Evolutionary conservation across 2,113 vertebrate species (phyloP), one percentile per base, ranked within the genome.

Genomic region (Anser brachyrhynchus): DNA sequence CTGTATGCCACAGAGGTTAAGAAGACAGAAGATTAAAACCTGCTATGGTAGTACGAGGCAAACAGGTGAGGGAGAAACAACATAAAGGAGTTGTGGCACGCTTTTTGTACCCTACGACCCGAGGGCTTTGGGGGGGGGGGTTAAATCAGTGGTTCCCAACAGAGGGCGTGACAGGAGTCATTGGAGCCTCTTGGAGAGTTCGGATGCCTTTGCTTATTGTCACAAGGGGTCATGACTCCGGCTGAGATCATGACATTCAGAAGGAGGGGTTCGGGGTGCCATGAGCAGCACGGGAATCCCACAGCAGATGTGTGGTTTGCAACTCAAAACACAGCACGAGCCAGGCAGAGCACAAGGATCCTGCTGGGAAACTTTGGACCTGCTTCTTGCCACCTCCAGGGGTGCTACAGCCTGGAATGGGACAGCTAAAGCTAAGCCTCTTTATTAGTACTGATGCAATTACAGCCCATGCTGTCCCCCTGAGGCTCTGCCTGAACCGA

Each of bases 11-110:
- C 37, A 31, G 41, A 78, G 79, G 89, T 64, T 65, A 57, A 39
- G 65, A 41, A 78, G 89, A 59, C 35, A 69, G 74, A 28, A 89
- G 52, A 52, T 75, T 87, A 76, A 82, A 89, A 25, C 62, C 29
- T 69, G 61, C 12, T 44, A 11, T 0, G 11, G 52, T 21, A n/a
- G 59, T 33, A 51, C 25, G 57, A 92, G 46, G 82, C 52, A 78
- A 92, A 86, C 78, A 94, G 90, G 80, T 81, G 78, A 92, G 72
- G 71, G 33, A 88, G 58, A 70, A 70, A 26, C 29, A 39, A 44
- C 33, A 18, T 46, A 82, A 90, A 83, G 73, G 90, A 49, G 10
- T 31, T 11, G 23, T 26, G 72, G 66, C 26, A 16, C 21, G 28
- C 23, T 35, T 92, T 86, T 65, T 76, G 61, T 46, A 54, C 72